A percentile compares a stretch with the other conserved stretches of the same genome.
Conservation (phyloP, 2,797 vertebrate genomes). For the Rallus crepitans region DNA sequence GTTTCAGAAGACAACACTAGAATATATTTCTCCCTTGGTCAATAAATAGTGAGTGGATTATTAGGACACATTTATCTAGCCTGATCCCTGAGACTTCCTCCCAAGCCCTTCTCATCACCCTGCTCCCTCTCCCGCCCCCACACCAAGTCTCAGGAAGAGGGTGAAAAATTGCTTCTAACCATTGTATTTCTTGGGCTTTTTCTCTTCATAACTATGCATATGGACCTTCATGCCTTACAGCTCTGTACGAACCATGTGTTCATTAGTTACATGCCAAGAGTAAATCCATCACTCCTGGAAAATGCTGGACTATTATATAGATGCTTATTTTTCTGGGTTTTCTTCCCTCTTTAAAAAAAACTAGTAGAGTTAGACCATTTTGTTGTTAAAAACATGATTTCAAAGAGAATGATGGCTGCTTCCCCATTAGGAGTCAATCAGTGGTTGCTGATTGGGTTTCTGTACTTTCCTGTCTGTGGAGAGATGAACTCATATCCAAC, state of each 20-base stretch:
- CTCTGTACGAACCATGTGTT: background rate
- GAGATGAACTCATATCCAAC: background rate
- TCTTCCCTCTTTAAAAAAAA: background rate
- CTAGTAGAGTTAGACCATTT: background rate
- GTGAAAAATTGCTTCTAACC: background rate
- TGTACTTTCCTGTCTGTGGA: background rate
- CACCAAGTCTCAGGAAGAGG: background rate
- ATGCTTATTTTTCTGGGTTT: background rate
- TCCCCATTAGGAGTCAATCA: background rate
- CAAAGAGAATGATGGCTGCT: background rate
- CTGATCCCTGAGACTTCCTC: background rate
- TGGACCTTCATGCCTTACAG: background rate
- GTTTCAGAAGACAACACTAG: background rate
- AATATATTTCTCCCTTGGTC: background rate
- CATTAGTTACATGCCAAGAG: background rate
- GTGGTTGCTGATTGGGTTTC: background rate
- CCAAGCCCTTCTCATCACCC: background rate
- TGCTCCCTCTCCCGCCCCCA: too few relatives aligned
- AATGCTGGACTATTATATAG: background rate
- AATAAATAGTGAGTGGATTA: background rate
- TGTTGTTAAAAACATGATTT: background rate
- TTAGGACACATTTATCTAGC: background rate
- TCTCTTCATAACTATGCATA: background rate
- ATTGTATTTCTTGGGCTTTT: background rate
- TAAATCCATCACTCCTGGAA: background rate